phyloP scores from a whole-genome alignment of 2,113 vertebrate species.

The Elaphurus davidianus region DNA sequence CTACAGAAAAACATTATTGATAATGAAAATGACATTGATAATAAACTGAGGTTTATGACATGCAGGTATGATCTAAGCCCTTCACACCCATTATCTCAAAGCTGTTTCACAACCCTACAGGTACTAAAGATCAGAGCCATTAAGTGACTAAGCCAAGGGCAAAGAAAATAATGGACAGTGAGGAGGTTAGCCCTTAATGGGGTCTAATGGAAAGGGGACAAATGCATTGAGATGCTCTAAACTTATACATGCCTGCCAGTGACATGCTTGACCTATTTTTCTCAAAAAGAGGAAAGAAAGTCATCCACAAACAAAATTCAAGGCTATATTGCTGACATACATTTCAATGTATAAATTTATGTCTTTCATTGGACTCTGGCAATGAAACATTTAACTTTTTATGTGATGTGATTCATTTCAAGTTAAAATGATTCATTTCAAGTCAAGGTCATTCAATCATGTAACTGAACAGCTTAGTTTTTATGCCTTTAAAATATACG shows the following conservation, averaged over 20 bases:
- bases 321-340: not conserved
- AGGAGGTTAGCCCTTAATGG: not conserved
- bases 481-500: not conserved
- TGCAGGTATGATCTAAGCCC: not conserved
- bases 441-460: not conserved
- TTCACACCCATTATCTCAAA: not conserved
- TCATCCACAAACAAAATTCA: not conserved
- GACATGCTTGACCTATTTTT: not conserved
- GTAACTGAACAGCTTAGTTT: not conserved
- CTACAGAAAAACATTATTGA: not conserved
- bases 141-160: not conserved
- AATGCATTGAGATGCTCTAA: not conserved
- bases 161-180: not conserved
- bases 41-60: not conserved
- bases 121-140: not conserved
- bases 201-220: not conserved
- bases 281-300: not conserved
- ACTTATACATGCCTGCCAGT: not conserved
- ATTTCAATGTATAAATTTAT: not conserved
- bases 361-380: not conserved
- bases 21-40: not conserved
- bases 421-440: constrained; percentile 12
- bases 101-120: not conserved
- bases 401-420: not conserved
- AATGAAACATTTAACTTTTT: not conserved